phyloP scores from a whole-genome alignment of 2,888 invertebrate genomes.

The Drosophila cognata region DNA sequence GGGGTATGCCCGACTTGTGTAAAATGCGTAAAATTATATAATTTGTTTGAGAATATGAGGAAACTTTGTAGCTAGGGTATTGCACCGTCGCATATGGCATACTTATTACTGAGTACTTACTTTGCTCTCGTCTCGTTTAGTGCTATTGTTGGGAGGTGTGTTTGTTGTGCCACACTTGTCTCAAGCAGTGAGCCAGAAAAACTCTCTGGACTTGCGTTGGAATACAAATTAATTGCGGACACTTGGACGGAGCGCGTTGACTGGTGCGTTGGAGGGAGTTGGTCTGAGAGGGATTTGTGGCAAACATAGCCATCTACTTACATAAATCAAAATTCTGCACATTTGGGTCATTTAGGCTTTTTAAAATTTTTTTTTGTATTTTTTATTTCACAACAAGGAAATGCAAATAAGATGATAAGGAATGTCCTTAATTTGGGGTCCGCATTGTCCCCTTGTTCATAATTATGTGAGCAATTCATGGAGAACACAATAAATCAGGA shows the following conservation, averaged over 20 bases:
- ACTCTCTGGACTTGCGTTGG: constrained; percentile 32
- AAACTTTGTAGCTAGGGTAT: constrained; percentile 13
- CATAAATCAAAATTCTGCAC: constrained; percentile 67
- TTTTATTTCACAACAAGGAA: constrained; percentile 30
- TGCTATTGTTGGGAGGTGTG: constrained; percentile 49
- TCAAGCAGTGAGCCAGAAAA: constrained; percentile 16
- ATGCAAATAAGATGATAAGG: constrained; percentile 61
- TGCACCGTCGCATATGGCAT: not conserved
- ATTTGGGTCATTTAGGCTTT: constrained; percentile 58
- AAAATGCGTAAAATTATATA: not conserved
- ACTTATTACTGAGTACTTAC: not conserved
- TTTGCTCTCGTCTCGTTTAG: not conserved
- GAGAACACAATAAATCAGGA: constrained; percentile 28
- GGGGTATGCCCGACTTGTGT: constrained; percentile 14
- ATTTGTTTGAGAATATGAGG: not conserved
- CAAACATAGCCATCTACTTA: constrained; percentile 20
- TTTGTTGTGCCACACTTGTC: constrained; percentile 57
- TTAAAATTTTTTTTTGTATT: constrained; percentile 8
- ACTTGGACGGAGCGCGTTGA: constrained; percentile 27
- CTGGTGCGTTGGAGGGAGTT: not conserved
- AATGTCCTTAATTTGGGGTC: constrained; percentile 48
- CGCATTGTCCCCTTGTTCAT: constrained; percentile 31
- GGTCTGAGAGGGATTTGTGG: constrained; percentile 8
- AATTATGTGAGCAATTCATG: constrained; percentile 45
- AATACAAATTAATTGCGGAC: constrained; percentile 61